Evolutionary conservation across 2,797 vertebrate species (phyloP), one percentile per base, ranked within the genome.

Genomic region (Syngnathus acus): DNA sequence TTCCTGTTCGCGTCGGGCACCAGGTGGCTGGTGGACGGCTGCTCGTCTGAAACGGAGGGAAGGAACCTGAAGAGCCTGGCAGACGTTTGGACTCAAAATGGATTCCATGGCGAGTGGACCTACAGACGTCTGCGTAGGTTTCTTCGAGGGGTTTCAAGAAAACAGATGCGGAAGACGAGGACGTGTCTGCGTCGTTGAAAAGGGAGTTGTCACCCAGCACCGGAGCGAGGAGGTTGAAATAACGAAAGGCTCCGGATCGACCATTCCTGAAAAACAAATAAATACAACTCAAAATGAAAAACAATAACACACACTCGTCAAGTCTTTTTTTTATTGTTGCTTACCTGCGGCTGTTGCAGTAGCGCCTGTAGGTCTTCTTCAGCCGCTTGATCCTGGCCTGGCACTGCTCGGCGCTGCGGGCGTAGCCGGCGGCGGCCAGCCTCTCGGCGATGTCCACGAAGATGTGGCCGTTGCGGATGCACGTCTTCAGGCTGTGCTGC

Each of bases 281-380:
- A 47, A 14, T 13, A 42, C 9, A 42, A 42, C 6, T 42, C 8
- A 32, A 32, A 32, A 32, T 32, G 32, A 32, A 32, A 32, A 32
- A 32, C 32, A 50, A 50, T 17, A 16, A 6, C 45, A 47, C 45
- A 47, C 14, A 5, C 4, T 5, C 13, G 9, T 11, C 11, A 14
- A 13, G 16, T 19, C 47, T 6, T 23, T 55, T 2, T 11, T 55
- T 55, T 55, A 13, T 32, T 32, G 4, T 32, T 4, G 32, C 38
- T 11, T 54, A 89, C 88, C 81, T 89, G 51, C 76, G 75, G 48
- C 38, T 89, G 77, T 87, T 86, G 70, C 83, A 86, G 78, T 76
- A 79, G 0, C 85, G 82, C 17, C 87, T 70, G 72, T 89, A 90
- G 0, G 83, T 84, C 83, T 88, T 90, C 73, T 87, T 89, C 70